Evolutionary conservation across 2,888 invertebrate species (phyloP).

Genomic region (Lasioglossum lativentre): DNA sequence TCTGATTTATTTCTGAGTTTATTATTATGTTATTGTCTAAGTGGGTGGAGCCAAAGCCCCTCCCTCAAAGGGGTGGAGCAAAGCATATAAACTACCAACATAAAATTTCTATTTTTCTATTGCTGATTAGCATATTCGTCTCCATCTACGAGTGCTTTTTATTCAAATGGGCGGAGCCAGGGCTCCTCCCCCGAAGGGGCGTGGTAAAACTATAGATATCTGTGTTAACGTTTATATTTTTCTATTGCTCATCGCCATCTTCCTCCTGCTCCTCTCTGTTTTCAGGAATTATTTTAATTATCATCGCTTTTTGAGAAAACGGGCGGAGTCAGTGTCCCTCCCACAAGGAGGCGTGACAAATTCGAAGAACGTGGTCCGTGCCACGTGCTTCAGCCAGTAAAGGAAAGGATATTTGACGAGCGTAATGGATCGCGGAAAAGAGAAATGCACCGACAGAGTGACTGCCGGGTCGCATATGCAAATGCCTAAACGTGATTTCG

Average conservation of each 20-base stretch:
- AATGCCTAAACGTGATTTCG: constrained; percentile 56
- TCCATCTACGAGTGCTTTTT: not conserved
- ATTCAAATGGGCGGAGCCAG: not conserved
- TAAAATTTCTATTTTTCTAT: no score
- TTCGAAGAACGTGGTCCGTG: not conserved
- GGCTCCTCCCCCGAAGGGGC: not conserved
- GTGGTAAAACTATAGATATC: not conserved
- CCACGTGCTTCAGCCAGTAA: not conserved
- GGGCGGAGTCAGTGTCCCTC: not conserved
- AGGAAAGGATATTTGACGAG: not conserved
- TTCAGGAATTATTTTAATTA: not conserved
- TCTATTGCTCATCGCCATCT: not conserved
- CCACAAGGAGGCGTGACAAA: not conserved
- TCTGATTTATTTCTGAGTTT: no score
- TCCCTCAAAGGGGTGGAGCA: not conserved
- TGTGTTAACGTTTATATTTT: no score
- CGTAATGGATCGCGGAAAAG: not conserved
- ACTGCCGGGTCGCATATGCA: constrained; percentile 22
- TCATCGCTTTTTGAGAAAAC: not conserved
- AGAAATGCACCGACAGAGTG: constrained; percentile 16
- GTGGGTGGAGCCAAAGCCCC: not conserved
- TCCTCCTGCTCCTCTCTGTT: not conserved
- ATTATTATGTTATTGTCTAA: not conserved
- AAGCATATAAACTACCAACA: no score
- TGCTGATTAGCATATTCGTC: no score